Percentiles rank a stretch among this genome's conserved stretches.
Conservation (phyloP, 2,888 invertebrate species). For the Yponomeuta evonymella region DNA sequence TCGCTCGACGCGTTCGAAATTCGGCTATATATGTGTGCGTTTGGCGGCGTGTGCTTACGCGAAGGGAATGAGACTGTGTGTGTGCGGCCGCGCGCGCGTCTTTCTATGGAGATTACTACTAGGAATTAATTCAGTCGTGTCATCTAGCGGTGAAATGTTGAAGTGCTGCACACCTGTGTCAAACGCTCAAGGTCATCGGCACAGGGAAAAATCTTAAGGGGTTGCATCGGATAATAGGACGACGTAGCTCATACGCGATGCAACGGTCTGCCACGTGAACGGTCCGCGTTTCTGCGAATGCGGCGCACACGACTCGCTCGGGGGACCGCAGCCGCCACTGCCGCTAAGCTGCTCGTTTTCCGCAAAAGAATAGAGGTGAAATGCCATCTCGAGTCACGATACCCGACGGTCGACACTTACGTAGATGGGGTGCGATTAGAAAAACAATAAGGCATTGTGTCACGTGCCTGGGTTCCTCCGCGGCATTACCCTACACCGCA, state of each 20-base stretch:
- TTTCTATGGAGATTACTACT: too few species aligned
- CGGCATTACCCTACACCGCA: conserved; percentile 27
- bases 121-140: too few species aligned
- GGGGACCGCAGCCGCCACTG: conserved; percentile 36
- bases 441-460: conserved; percentile 45
- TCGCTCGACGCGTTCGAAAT: too few species aligned
- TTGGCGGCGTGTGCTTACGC: too few species aligned
- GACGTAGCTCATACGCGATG: conserved; percentile 9
- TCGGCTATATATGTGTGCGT: too few species aligned
- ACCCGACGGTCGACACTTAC: conserved; percentile 19
- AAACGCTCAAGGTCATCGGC: too few species aligned
- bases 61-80: too few species aligned
- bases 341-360: conserved; percentile 42
- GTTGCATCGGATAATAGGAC: neutral
- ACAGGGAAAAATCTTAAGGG: too few species aligned
- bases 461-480: conserved; percentile 38
- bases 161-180: too few species aligned
- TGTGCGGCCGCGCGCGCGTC: too few species aligned
- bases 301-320: conserved; percentile 44
- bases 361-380: conserved; percentile 31
- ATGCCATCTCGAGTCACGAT: conserved; percentile 32
- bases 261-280: conserved; percentile 5
- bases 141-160: too few species aligned
- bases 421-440: conserved; percentile 33
- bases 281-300: conserved; percentile 30